Percentiles rank a stretch among this genome's conserved stretches.
phyloP scores from a whole-genome alignment of 1,140 invertebrate genomes.

The Paraescarpia echinospica region DNA sequence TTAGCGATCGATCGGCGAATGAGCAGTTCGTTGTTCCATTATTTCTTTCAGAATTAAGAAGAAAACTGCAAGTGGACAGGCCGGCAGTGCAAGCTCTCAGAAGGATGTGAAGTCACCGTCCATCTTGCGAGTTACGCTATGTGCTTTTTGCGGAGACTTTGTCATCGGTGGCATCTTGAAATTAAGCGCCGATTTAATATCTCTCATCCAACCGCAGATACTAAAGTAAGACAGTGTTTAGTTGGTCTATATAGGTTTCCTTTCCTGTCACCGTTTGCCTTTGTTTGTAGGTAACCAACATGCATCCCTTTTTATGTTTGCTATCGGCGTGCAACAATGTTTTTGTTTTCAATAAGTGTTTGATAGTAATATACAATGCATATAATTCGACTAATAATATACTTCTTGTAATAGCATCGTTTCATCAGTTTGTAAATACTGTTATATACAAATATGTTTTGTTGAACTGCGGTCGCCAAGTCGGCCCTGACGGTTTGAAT shows the following conservation, averaged over 20 bases:
- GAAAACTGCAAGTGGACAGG: neutral
- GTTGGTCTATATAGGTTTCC: neutral
- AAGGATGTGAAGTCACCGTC: neutral
- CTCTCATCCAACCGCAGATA: neutral
- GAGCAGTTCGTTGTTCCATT: neutral
- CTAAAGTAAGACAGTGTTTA: neutral
- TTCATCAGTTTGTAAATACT: no score
- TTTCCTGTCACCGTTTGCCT: neutral
- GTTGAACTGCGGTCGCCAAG: neutral
- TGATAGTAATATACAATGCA: no score
- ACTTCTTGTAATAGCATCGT: no score
- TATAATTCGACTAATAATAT: no score
- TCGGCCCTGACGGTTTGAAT: no score
- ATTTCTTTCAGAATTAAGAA: neutral
- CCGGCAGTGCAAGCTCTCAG: neutral
- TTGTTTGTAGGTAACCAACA: neutral
- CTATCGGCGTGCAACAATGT: no score
- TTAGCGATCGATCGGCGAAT: no score
- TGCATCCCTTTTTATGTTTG: no score
- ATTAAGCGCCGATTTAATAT: neutral
- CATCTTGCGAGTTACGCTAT: slow-evolving; percentile 1
- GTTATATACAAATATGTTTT: neutral
- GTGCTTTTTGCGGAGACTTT: neutral
- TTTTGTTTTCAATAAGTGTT: no score
- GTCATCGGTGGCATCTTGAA: neutral